Evolutionary conservation across 2,888 invertebrate species (phyloP).

Genomic region (Caradrina kadenii): DNA sequence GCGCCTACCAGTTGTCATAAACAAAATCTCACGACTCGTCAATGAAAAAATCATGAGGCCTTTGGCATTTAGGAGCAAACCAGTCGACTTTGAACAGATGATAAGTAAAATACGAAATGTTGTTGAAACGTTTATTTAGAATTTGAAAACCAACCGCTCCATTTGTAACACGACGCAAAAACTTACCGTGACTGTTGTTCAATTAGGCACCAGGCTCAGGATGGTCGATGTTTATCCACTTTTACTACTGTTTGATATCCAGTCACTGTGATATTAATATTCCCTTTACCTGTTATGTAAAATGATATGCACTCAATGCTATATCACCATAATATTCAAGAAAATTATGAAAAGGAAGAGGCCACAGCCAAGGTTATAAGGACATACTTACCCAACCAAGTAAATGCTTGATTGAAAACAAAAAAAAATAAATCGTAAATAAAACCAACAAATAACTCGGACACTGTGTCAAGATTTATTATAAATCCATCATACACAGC

Average conservation of each 20-base stretch:
- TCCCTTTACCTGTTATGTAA: conserved; percentile 22
- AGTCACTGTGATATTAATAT: conserved; percentile 9
- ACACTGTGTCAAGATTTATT: conserved; percentile 91
- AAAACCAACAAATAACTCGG: conserved; percentile 77
- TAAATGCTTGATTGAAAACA: conserved; percentile 3
- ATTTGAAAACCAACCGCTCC: neutral
- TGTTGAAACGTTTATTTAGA: conserved; percentile 26
- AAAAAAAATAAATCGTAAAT: conserved; percentile 57
- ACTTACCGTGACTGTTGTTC: conserved; percentile 28
- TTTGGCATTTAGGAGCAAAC: no score
- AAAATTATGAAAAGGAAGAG: conserved; percentile 22
- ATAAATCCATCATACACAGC: conserved; percentile 90
- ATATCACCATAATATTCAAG: neutral
- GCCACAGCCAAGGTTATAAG: conserved; percentile 43
- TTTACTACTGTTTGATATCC: no score
- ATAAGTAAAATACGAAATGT: conserved; percentile 30
- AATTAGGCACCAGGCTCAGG: neutral
- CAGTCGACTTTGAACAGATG: neutral
- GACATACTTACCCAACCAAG: conserved; percentile 55
- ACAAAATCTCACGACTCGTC: no score
- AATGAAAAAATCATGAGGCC: neutral
- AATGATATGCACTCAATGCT: conserved; percentile 2
- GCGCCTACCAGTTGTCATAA: no score
- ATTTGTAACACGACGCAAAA: neutral
- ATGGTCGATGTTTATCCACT: neutral